Conservation (phyloP, 2,113 vertebrate genomes). For the Podilymbus podiceps region DNA sequence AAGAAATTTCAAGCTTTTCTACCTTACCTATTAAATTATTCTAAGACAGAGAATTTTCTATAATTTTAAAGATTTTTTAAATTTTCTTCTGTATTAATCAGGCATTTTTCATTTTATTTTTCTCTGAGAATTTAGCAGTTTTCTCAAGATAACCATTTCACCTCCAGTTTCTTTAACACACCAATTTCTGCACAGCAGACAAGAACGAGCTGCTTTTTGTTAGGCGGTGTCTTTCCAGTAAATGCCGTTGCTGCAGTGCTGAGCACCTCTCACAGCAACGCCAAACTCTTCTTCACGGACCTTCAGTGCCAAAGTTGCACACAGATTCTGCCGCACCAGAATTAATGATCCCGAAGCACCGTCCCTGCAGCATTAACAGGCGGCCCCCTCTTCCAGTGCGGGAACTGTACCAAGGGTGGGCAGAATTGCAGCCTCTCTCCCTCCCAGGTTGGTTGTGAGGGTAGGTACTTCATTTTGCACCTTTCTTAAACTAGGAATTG, state of each 20-base stretch:
- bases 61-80: neutral
- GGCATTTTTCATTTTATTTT: neutral
- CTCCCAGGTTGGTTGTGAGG: neutral
- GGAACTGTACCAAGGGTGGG: accelerated
- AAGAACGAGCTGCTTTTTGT: neutral
- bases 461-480: neutral
- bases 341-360: neutral
- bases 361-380: neutral
- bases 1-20: neutral
- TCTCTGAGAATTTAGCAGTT: neutral
- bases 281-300: neutral
- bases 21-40: neutral
- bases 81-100: neutral
- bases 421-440: neutral
- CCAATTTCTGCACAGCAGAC: neutral
- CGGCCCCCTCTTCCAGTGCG: neutral
- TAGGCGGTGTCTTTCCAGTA: neutral
- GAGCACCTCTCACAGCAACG: neutral
- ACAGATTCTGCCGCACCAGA: neutral
- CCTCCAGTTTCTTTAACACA: neutral
- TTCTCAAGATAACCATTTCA: neutral
- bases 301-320: neutral
- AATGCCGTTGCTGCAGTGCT: neutral
- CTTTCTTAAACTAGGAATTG: neutral
- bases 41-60: neutral